Evolutionary conservation across 2,797 vertebrate genomes (phyloP), one percentile per base, ranked within the genome.

Genomic region (Myotis planiceps): DNA sequence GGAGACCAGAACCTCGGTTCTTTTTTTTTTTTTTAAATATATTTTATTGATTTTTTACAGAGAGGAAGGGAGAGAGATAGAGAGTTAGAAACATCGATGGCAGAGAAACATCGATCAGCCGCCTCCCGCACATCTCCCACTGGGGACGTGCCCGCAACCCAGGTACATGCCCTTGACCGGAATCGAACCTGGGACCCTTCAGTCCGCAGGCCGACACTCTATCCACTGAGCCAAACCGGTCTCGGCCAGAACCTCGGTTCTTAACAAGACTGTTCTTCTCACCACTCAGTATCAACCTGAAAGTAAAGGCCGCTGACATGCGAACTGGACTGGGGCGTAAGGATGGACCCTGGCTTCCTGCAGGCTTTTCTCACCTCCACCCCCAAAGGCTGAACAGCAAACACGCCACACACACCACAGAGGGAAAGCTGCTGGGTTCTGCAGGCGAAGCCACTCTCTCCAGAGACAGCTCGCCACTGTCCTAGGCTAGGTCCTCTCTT

Each of bases 251-350:
- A 47, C 14, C 34, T 51, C 45, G 45, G 51, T 75, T 81, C 72
- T 63, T 45, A 75, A 51, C 29, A 83, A 45, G 32, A 32, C 0
- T 0, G 34, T 13, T 14, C 8, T 45, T 86, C n/a, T 75, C 4
- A 6, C 3, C 0, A 3, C 25, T 47, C 12, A 13, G 5, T 6
- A 10, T 14, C 49, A 37, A 27, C 9, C 5, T 39, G 66, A 68
- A 32, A n/a, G 37, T 32, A 45, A 69, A 75, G 49, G 37, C 45
- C 12, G 25, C 80, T 39, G 32, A 83, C 4, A 58, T 23, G 3
- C 14, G 0, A 58, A 13, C 6, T 27, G 8, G 60, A 69, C 5
- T 21, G 23, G 42, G 23, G n/a, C 6, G 0, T 0, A 0, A 9
- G 14, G 34, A 63, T 0, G 12, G 58, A 49, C 8, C 42, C 14